Evolutionary conservation across 1,140 invertebrate species (phyloP).

Genomic region (Dendroctonus valens): DNA sequence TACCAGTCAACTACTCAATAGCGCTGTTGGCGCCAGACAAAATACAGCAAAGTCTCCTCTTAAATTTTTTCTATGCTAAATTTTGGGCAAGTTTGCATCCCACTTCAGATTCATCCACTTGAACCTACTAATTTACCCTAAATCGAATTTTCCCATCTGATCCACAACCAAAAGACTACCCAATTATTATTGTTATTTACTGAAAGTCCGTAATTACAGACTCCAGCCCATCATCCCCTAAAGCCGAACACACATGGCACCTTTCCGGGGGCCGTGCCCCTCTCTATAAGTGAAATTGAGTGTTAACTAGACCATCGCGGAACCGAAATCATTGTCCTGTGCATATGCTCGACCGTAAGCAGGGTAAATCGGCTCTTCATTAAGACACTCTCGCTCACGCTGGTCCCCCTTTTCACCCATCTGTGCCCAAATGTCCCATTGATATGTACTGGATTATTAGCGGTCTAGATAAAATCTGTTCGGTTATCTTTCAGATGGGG

Average conservation of each 20-base stretch:
- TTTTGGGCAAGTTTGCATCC: too few relatives aligned
- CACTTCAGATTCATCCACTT: too few relatives aligned
- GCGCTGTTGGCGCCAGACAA: too few relatives aligned
- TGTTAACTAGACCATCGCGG: constrained; percentile 42
- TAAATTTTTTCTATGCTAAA: too few relatives aligned
- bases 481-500: constrained; percentile 69
- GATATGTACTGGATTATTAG: too few relatives aligned
- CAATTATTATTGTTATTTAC: background rate
- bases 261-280: constrained; percentile 3
- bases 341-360: constrained; percentile 37
- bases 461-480: background rate
- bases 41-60: too few relatives aligned
- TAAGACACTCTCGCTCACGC: constrained; percentile 39
- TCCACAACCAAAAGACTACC: background rate
- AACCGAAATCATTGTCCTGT: constrained; percentile 31
- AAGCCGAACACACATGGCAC: constrained; percentile 19
- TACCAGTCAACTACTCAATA: too few relatives aligned
- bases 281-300: constrained; percentile 50
- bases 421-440: too few relatives aligned
- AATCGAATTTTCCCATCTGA: too few relatives aligned
- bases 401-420: too few relatives aligned
- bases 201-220: background rate
- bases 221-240: background rate
- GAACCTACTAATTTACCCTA: too few relatives aligned
- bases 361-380: constrained; percentile 46